Evolutionary conservation across 2,797 vertebrate genomes (phyloP).

Genomic region (Sebastes vulpes): DNA sequence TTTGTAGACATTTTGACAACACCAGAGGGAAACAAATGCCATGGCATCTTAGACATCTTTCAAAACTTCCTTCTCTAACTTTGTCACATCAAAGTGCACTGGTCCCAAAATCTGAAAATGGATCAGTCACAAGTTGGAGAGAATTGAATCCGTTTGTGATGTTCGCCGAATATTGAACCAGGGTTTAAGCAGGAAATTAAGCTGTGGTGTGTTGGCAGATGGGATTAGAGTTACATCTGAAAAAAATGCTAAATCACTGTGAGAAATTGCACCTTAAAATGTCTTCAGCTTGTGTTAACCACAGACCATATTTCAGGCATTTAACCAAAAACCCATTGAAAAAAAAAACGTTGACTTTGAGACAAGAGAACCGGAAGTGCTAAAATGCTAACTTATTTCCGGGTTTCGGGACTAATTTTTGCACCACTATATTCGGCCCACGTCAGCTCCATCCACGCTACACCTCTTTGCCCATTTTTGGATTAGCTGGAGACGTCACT

Average conservation of each 20-base stretch:
- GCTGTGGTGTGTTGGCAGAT: not conserved
- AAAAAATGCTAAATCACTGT: not conserved
- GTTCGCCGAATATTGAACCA: not conserved
- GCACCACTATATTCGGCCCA: no score
- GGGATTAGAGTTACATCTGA: not conserved
- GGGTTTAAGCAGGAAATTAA: not conserved
- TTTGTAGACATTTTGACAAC: constrained; percentile 3
- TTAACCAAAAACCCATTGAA: no score
- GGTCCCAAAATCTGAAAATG: constrained; percentile 15
- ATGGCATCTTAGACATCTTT: constrained; percentile 1
- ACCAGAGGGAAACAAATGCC: not conserved
- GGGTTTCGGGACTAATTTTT: no score
- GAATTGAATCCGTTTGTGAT: not conserved
- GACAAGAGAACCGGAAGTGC: no score
- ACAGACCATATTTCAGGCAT: no score
- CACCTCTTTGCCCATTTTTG: no score
- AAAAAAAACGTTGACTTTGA: no score
- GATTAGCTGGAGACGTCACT: no score
- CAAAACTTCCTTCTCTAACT: constrained; percentile 7
- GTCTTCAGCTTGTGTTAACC: no score
- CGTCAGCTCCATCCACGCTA: no score
- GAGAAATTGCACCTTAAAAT: not conserved
- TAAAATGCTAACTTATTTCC: no score
- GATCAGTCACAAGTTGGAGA: constrained; percentile 11
- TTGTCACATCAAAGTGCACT: constrained; percentile 13